Percentiles rank a stretch among this genome's conserved stretches.
Evolutionary conservation across 30 jellyfish, hydroid and myxozoan species (phyloP).

Genomic region (Nemopilema nomurai): DNA sequence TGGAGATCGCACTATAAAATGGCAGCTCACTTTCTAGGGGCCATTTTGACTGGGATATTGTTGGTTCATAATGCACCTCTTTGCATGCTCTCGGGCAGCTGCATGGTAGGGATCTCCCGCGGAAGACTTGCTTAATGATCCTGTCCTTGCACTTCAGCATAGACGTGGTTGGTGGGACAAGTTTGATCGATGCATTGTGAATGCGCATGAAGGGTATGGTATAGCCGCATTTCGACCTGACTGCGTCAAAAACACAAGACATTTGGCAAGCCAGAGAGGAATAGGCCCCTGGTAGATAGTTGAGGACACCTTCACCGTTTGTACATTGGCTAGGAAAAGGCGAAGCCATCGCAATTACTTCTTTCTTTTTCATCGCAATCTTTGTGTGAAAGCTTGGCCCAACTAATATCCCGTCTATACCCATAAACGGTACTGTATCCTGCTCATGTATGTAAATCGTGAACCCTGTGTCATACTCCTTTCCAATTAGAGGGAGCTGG

Average conservation of each 20-base stretch:
- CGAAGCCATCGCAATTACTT: not conserved
- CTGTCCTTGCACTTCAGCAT: not conserved
- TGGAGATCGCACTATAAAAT: not conserved
- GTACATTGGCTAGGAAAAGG: not conserved
- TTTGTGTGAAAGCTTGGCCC: not conserved
- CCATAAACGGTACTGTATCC: not conserved
- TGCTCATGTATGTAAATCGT: not conserved
- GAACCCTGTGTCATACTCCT: not conserved
- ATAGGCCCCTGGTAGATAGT: not conserved
- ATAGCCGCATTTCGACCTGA: not conserved
- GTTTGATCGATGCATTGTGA: not conserved
- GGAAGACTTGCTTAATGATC: not conserved
- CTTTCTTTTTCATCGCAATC: not conserved
- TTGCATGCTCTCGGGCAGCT: not conserved
- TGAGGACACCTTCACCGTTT: not conserved
- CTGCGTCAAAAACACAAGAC: not conserved
- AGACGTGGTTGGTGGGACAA: not conserved
- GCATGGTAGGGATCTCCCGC: not conserved
- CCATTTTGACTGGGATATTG: not conserved
- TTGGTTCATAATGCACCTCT: not conserved
- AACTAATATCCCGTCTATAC: not conserved
- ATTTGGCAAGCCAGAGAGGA: not conserved
- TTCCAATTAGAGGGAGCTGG: not conserved
- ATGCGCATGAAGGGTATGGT: not conserved
- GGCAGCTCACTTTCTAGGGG: not conserved